phyloP scores from a whole-genome alignment of 2,113 vertebrate genomes.

The Pterocles gutturalis region DNA sequence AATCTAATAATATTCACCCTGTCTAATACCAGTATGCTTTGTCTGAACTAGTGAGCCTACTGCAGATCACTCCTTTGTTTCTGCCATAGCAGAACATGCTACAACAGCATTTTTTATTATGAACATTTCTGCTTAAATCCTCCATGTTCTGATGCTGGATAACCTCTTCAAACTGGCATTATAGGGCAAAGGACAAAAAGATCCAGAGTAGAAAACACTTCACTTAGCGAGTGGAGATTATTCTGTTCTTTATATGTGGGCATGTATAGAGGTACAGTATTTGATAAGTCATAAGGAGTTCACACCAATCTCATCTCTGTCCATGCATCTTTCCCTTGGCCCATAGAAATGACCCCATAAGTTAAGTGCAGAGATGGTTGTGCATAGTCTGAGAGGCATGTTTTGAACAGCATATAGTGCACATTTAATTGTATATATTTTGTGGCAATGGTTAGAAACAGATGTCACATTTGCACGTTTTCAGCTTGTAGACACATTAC shows the following conservation, averaged over 20 bases:
- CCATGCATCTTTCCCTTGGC: background rate
- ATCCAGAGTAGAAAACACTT: background rate
- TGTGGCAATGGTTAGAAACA: background rate
- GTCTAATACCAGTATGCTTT: background rate
- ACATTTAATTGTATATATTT: background rate
- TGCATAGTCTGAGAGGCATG: background rate
- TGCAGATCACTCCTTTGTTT: background rate
- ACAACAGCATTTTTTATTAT: background rate
- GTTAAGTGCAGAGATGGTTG: background rate
- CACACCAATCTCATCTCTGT: background rate
- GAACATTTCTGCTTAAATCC: conserved; percentile 22
- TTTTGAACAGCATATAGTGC: background rate
- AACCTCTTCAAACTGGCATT: background rate
- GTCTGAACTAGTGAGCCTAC: background rate
- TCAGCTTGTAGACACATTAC: background rate
- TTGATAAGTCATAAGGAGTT: background rate
- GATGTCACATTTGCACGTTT: background rate
- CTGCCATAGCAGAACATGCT: background rate
- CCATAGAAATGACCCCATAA: background rate
- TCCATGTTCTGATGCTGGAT: background rate
- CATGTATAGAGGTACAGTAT: background rate
- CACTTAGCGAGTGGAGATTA: background rate
- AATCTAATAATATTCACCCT: background rate
- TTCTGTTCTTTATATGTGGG: background rate
- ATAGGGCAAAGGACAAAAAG: background rate